Percentiles rank a stretch among this genome's conserved stretches.
These are phyloP conservation scores for Sphecodes monilicornis DNA, from an alignment of 2,888 invertebrate genomes.

Conservation along the genomic window DNA sequence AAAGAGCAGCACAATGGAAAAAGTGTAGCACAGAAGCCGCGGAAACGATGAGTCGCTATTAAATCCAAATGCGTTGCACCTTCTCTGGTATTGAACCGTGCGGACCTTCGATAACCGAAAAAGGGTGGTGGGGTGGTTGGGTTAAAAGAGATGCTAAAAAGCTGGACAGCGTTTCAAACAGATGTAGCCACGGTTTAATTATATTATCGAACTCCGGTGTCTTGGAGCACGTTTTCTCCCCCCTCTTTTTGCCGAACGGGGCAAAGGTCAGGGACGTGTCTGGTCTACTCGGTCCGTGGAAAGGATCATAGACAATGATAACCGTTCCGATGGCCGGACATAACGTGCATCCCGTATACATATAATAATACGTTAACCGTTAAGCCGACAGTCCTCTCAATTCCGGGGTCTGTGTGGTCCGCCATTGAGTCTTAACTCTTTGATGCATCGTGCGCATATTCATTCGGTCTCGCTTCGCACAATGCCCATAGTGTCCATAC, in stretches of 20 bases:
- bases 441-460: conserved; percentile 78
- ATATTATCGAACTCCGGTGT: conserved; percentile 49
- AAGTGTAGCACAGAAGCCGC: neutral
- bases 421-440: conserved; percentile 79
- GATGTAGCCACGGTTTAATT: conserved; percentile 51
- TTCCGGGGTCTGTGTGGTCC: conserved; percentile 77
- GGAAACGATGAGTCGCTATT: conserved; percentile 3
- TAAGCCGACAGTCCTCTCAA: conserved; percentile 77
- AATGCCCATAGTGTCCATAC: conserved; percentile 77
- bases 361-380: conserved; percentile 76
- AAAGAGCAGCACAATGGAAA: neutral
- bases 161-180: neutral
- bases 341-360: conserved; percentile 58
- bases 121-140: neutral
- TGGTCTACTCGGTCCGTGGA: conserved; percentile 22
- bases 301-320: conserved; percentile 66
- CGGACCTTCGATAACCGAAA: neutral
- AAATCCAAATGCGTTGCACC: conserved; percentile 1
- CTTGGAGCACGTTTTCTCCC: neutral
- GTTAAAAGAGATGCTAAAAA: neutral
- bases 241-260: neutral
- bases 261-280: conserved; percentile 47
- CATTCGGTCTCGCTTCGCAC: conserved; percentile 73
- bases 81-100: neutral
- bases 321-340: conserved; percentile 62